Percentiles rank a stretch among this genome's conserved stretches.
phyloP scores from a whole-genome alignment of 2,797 vertebrate species.

The Hoplostethus atlanticus region DNA sequence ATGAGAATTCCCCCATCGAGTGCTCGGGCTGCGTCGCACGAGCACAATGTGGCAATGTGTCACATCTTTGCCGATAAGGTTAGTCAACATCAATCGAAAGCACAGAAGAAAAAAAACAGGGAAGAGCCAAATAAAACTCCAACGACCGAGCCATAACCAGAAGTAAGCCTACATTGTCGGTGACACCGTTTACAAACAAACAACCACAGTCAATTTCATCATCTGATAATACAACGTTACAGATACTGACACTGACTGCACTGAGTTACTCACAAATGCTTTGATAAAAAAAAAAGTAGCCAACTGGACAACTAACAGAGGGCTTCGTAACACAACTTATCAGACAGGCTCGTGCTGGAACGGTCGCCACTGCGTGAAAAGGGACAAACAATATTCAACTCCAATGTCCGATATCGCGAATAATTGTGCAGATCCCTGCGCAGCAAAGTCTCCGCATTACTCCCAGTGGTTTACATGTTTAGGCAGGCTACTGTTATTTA shows the following conservation, averaged over 20 bases:
- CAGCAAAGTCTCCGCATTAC: constrained; percentile 77
- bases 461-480: constrained; percentile 73
- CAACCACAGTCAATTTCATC: constrained; percentile 40
- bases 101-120: constrained; percentile 16
- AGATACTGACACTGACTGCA: constrained; percentile 52
- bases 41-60: constrained; percentile 71
- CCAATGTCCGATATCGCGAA: constrained; percentile 69
- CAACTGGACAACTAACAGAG: constrained; percentile 32
- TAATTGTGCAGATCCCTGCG: constrained; percentile 72
- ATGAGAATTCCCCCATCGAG: constrained; percentile 38
- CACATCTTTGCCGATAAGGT: constrained; percentile 75
- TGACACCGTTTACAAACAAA: constrained; percentile 48
- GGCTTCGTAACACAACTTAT: constrained; percentile 71
- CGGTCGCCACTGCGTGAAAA: constrained; percentile 50
- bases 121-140: constrained; percentile 66
- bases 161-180: constrained; percentile 28
- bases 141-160: constrained; percentile 23
- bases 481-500: constrained; percentile 77
- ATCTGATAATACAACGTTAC: constrained; percentile 48
- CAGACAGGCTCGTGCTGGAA: constrained; percentile 48
- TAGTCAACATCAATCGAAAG: constrained; percentile 57
- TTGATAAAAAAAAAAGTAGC: constrained; percentile 26
- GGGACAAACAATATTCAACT: constrained; percentile 68
- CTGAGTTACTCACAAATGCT: constrained; percentile 35
- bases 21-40: constrained; percentile 52